These are phyloP conservation scores for Notarius quadriscutis DNA, from an alignment of 2,113 vertebrate species.

Conservation along the genomic window DNA sequence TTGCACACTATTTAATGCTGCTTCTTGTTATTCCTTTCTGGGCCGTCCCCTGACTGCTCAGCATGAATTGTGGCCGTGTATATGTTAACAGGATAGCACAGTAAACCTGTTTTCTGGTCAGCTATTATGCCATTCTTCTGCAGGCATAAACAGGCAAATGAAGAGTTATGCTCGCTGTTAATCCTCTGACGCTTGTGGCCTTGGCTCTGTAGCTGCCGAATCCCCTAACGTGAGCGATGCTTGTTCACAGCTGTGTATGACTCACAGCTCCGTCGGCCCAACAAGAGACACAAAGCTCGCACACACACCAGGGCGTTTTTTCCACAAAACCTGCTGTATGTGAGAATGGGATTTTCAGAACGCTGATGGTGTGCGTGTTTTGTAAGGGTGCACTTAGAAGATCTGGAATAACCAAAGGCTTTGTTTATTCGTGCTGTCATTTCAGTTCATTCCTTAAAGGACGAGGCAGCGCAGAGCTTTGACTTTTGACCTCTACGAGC, in stretches of 20 bases:
- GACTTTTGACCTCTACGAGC: constrained; percentile 13
- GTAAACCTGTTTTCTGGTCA: constrained; percentile 68
- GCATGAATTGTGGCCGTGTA: constrained; percentile 58
- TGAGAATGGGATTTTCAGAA: constrained; percentile 35
- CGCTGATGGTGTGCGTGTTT: neutral
- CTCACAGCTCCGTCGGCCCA: constrained; percentile 18
- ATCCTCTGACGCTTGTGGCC: constrained; percentile 51
- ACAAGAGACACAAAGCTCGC: neutral
- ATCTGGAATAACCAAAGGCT: neutral
- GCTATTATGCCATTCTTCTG: constrained; percentile 61
- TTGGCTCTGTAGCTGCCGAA: constrained; percentile 30
- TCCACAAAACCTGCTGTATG: neutral
- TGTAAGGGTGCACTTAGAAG: neutral
- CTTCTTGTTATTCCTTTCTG: constrained; percentile 59
- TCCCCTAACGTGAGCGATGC: constrained; percentile 46
- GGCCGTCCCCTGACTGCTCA: constrained; percentile 49
- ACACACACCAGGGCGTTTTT: neutral
- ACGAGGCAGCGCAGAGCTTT: constrained; percentile 1
- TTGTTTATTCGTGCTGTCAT: constrained; percentile 5
- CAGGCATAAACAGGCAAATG: constrained; percentile 59
- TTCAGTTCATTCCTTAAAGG: constrained; percentile 22
- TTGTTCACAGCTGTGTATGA: constrained; percentile 58
- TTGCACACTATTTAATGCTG: constrained; percentile 50
- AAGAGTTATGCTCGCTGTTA: constrained; percentile 47
- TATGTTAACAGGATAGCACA: constrained; percentile 64